Evolutionary conservation across 2,797 vertebrate species (phyloP), one percentile per base, ranked within the genome.

Genomic region (Lates japonicus): DNA sequence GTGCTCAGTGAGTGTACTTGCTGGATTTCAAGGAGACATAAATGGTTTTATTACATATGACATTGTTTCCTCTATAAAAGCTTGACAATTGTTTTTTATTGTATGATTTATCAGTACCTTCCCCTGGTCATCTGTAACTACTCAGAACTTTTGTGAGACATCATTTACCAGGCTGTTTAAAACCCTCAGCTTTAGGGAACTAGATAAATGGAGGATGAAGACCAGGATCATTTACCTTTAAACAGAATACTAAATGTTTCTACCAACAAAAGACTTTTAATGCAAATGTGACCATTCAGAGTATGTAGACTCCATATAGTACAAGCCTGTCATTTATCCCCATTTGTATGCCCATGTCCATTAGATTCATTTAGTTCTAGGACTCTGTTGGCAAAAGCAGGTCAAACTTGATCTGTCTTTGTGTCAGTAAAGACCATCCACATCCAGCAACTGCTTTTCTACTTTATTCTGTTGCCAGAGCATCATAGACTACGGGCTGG

Each of bases 281-380:
- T 65, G 37, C 64, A 74, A 63, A 70, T 6, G 14, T 74, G 64
- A 66, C 37, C 48, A 42, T 29, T 70, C 42, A 29, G 25, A 63
- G 48, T 25, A 42, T 61, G 64, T 58, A 39, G 64, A 65, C 63
- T 25, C 69, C 37, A 64, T 42, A 29, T 61, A 33, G n/a, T 12
- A 33, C 19, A 55, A 33, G 41, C 19, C 51, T 74, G 44, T n/a
- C 54, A 11, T 57, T 35, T 22, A 71, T 44, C 29, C 1, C 7
- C 5, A 19, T 10, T 46, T 29, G 25, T 29, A 29, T 29, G 25
- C 25, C 25, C 25, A 29, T 29, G 25, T 2, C 25, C 25, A 29
- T 29, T 29, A 29, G 25, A 29, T 29, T 37, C 44, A 41, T n/a
- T 51, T 46, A 19, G 22, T 54, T 60, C 35, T 35, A 16, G 3